phyloP scores from a whole-genome alignment of 2,888 invertebrate genomes.

The Leucozona laternaria region DNA sequence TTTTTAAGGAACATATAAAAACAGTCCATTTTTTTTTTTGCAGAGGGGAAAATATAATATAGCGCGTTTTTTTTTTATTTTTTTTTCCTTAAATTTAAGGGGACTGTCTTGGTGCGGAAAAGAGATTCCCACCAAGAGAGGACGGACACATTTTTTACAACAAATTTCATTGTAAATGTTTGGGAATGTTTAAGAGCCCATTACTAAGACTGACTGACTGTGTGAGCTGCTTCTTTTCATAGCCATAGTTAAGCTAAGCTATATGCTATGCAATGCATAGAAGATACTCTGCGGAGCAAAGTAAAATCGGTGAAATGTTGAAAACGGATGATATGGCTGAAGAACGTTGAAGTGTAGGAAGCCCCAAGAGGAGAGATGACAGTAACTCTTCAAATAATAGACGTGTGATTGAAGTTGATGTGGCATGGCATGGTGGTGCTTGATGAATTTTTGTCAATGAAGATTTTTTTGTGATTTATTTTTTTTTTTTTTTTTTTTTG shows the following conservation, averaged over 20 bases:
- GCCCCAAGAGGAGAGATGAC: constrained; percentile 64
- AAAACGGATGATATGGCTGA: constrained; percentile 49
- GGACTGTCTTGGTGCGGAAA: constrained; percentile 29
- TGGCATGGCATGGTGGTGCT: constrained; percentile 59
- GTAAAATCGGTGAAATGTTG: constrained; percentile 56
- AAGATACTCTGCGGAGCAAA: constrained; percentile 31
- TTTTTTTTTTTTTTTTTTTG: not conserved
- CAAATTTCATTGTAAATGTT: constrained; percentile 57
- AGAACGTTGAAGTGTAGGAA: constrained; percentile 45
- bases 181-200: constrained; percentile 71
- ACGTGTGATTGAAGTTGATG: constrained; percentile 75
- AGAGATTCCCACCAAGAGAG: constrained; percentile 48
- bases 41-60: constrained; percentile 38
- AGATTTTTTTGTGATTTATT: constrained; percentile 1
- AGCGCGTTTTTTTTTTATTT: constrained; percentile 10
- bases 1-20: constrained; percentile 36
- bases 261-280: not conserved
- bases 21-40: constrained; percentile 13
- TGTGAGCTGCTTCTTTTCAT: constrained; percentile 26
- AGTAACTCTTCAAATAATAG: constrained; percentile 75
- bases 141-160: constrained; percentile 48
- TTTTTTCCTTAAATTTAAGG: constrained; percentile 1
- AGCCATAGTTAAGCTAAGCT: not conserved
- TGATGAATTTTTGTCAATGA: constrained; percentile 73
- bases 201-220: constrained; percentile 55